Evolutionary conservation across 2,113 vertebrate genomes (phyloP).

Genomic region (Mus pahari): DNA sequence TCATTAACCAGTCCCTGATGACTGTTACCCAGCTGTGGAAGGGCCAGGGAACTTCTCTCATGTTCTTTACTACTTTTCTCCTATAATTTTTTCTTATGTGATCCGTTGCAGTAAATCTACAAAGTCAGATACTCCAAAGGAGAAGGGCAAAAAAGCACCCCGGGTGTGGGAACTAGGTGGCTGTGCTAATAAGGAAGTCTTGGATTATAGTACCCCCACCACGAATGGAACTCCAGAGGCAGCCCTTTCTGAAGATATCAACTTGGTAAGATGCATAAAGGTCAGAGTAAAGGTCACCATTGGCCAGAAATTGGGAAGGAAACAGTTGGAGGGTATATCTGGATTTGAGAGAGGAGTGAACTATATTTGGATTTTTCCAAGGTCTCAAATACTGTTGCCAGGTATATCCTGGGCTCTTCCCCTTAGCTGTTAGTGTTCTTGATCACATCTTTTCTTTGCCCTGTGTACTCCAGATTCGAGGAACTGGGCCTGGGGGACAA

Average conservation of each 20-base stretch:
- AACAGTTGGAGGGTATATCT: neutral
- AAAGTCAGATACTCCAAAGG: conserved; percentile 92
- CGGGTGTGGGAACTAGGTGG: conserved; percentile 93
- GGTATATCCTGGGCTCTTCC: neutral
- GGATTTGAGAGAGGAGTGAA: neutral
- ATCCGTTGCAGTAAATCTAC: conserved; percentile 89
- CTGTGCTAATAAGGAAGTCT: conserved; percentile 88
- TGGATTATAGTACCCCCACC: conserved; percentile 93
- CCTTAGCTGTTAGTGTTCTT: neutral
- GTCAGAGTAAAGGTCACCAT: neutral
- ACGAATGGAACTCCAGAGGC: conserved; percentile 86
- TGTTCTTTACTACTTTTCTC: neutral
- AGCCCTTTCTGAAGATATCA: conserved; percentile 84
- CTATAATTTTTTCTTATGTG: neutral
- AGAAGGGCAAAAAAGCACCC: conserved; percentile 91
- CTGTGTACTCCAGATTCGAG: conserved; percentile 79
- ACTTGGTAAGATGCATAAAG: conserved; percentile 72
- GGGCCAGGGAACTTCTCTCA: neutral
- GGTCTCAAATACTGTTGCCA: neutral
- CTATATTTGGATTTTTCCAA: neutral
- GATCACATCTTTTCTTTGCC: neutral
- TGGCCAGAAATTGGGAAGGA: neutral
- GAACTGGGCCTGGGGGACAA: conserved; percentile 87
- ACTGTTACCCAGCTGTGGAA: neutral
- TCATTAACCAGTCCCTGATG: neutral